Base-by-base conservation (phyloP, 2,888 invertebrate species). In the Hyposoter dolosus region DNA sequence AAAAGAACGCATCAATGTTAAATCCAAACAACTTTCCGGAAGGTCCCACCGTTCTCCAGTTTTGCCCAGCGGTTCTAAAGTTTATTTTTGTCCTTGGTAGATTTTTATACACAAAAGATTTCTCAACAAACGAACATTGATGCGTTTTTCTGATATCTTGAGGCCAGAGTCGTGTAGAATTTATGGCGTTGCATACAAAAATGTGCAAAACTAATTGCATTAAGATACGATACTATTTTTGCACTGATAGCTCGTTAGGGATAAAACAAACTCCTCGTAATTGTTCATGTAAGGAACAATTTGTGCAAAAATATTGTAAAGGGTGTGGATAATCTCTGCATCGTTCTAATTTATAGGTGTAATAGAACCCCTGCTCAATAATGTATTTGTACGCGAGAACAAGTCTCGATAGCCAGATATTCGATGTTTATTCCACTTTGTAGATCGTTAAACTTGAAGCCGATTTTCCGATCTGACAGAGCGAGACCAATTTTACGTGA, bases 211-310 rank as follows among this genome's bases (percentile, higher is more conserved):
- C 91, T 92, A 93, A 91, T 91, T 90, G 89, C 88, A 92, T 87
- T 83, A 90, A 92, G 88, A 90, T 91, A 90, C 89, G 89, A 93
- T 93, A 86, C 86, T 86, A 93, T 93, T 93, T 93, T 93, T 93
- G 92, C 93, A 93, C 93, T 90, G 89, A 91, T 90, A 91, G 90
- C 89, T 90, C 89, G 86, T 90, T 91, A 91, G 89, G 35, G 69
- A 82, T 81, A 76, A 85, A 84, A 75, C 53, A 60, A 60, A 82
- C 68, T 79, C 72, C 84, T 87, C 23, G 85, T 50, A 66, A 40
- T 83, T 76, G 60, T 75, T 53, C 28, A 75, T 23, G 66, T 77
- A 77, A 69, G 77, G 10, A 71, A 72, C 65, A 60, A 45, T 45
- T 56, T 40, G 47, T 74, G 72, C 71, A 69, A 65, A 63, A 75